These are phyloP conservation scores for Valencia hispanica DNA, from an alignment of 2,797 vertebrate genomes.

Conservation along the genomic window DNA sequence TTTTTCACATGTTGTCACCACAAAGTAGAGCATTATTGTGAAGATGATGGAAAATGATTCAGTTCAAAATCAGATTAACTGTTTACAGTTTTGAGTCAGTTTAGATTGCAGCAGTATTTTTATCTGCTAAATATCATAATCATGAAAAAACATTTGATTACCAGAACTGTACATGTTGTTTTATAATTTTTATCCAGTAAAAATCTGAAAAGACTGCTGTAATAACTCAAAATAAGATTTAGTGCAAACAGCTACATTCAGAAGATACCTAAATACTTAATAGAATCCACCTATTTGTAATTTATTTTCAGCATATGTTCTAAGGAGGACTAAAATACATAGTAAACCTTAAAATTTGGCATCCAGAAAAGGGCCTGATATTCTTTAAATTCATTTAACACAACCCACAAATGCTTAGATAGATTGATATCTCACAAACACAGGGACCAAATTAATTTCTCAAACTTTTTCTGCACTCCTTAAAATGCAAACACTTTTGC, in stretches of 20 bases:
- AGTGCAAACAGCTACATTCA: neutral
- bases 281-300: neutral
- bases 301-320: conserved; percentile 1
- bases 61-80: neutral
- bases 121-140: neutral
- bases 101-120: neutral
- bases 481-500: neutral
- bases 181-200: neutral
- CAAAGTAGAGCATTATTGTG: neutral
- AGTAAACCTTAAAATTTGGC: neutral
- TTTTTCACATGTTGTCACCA: neutral
- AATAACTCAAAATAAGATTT: neutral
- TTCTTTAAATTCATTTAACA: neutral
- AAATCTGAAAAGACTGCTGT: neutral
- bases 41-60: neutral
- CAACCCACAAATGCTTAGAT: neutral
- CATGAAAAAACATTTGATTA: neutral
- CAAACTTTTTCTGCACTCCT: neutral
- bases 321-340: neutral
- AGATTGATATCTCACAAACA: neutral
- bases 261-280: neutral
- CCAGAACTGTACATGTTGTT: neutral
- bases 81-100: neutral
- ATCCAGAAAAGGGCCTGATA: neutral
- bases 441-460: neutral